Base-by-base conservation (phyloP, 2,888 invertebrate genomes). In the Apodemia duryi region DNA sequence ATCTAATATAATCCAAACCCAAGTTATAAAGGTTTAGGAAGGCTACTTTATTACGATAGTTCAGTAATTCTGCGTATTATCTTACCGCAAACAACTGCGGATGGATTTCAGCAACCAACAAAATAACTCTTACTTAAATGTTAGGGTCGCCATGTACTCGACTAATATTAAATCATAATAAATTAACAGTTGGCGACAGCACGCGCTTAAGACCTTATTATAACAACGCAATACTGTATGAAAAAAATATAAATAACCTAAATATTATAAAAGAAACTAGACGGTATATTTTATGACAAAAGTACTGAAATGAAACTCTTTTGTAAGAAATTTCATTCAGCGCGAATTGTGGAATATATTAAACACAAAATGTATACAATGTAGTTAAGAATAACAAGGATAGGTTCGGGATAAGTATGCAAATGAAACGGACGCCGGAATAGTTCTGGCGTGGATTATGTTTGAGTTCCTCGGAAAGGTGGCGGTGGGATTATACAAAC, bases 391-490 rank as follows among this genome's bases (percentile, higher is more conserved):
- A 57, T 57, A 57, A 57, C 57, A 57, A 7, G 57, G 32, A 57
- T 57, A 35, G 57, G 57, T 57, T 57, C 13, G 57, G 57, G 57
- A 57, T 57, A 57, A 57, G 57, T 57, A 57, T 57, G 57, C 57
- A 57, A 57, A 57, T 57, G 57, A 35, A 57, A 57, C 57, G 57
- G 57, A 57, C 57, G 57, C 57, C 32, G 57, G 57, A 57, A 57
- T 57, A 57, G 57, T 57, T 57, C 57, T 35, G 49, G n/a, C 49
- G 57, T 7, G 35, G 57, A 57, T 57, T 57, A 57, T n/a, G 29
- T 32, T 57, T 6, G 6, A 57, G 57, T 57, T 57, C 57, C 35
- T 6, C 35, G 57, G 57, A 13, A 57, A 57, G 57, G 57, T 57
- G 57, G 32, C 57, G n/a, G 13, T 10, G 11, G 32, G 57, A 57